Conservation (phyloP, 2,113 vertebrate species). For the Fregata magnificens region DNA sequence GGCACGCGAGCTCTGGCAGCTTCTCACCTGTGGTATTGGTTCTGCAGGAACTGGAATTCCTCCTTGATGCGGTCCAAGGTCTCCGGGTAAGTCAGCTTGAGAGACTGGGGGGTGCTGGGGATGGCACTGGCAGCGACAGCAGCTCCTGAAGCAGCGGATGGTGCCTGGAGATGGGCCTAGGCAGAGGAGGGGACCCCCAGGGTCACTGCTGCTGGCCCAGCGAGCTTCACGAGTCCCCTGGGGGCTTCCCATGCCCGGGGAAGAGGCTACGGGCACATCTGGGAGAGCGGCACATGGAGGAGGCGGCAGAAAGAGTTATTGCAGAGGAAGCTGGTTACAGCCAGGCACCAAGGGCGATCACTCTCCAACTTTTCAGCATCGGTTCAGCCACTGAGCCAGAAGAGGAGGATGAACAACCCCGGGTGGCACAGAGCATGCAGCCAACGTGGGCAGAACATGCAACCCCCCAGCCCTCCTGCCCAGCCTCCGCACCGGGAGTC, state of each 20-base stretch:
- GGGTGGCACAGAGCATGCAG: neutral
- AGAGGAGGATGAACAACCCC: neutral
- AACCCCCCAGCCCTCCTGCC: no score
- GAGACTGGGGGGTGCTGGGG: constrained; percentile 81
- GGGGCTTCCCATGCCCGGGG: rapidly evolving
- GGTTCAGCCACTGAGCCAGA: neutral
- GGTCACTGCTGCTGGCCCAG: neutral
- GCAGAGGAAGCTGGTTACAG: neutral
- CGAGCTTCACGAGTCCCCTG: rapidly evolving
- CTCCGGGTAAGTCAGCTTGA: constrained; percentile 91
- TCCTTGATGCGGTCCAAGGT: constrained; percentile 93
- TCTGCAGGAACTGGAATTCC: constrained; percentile 93
- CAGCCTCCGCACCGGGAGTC: neutral
- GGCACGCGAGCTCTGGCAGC: neutral
- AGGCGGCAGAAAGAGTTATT: rapidly evolving
- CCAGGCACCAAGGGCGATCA: neutral
- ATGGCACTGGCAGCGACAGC: constrained; percentile 76
- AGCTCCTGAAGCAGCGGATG: constrained; percentile 79
- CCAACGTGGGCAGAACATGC: rapidly evolving
- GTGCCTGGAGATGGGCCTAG: constrained; percentile 74
- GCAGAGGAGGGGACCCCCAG: neutral
- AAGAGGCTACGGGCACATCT: rapidly evolving
- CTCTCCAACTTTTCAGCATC: neutral
- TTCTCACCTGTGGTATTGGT: constrained; percentile 88
- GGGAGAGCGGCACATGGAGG: neutral